phyloP scores from a whole-genome alignment of 2,888 invertebrate genomes.

The Laothoe populi region DNA sequence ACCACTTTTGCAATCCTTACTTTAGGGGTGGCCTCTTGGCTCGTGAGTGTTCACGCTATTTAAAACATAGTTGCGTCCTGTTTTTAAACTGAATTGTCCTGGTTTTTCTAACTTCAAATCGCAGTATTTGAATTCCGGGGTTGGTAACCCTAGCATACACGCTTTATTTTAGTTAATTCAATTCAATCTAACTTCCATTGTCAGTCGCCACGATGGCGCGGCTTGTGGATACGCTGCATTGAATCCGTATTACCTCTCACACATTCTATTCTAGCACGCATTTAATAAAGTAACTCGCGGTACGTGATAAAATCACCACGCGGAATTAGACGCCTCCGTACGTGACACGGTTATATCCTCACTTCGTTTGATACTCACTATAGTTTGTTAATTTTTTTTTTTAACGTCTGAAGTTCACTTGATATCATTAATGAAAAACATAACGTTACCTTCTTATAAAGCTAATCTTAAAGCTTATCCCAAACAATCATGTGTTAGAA shows the following conservation, averaged over 20 bases:
- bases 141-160: too few relatives aligned
- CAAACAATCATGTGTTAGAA: too few relatives aligned
- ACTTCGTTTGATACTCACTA: slow-evolving; percentile 36
- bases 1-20: too few relatives aligned
- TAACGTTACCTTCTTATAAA: too few relatives aligned
- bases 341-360: slow-evolving; percentile 54
- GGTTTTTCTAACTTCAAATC: too few relatives aligned
- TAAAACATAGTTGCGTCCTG: too few relatives aligned
- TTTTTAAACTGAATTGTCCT: too few relatives aligned
- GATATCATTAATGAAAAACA: too few relatives aligned
- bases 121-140: too few relatives aligned
- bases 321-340: slow-evolving; percentile 43
- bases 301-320: slow-evolving; percentile 48
- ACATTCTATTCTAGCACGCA: slow-evolving; percentile 58
- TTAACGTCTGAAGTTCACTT: background rate
- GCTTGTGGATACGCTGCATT: slow-evolving; percentile 42
- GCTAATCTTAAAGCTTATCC: too few relatives aligned
- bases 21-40: too few relatives aligned
- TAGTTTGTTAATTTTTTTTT: slow-evolving; percentile 38
- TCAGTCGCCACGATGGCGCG: slow-evolving; percentile 56
- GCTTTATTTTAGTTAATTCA: slow-evolving; percentile 56
- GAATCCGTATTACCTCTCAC: slow-evolving; percentile 56
- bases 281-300: slow-evolving; percentile 51
- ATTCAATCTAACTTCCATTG: slow-evolving; percentile 62
- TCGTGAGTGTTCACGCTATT: too few relatives aligned